A percentile compares a stretch with the other conserved stretches of the same genome.
These are phyloP conservation scores for Cardiocondyla obscurior DNA, from an alignment of 1,140 invertebrate species.

Conservation along the genomic window DNA sequence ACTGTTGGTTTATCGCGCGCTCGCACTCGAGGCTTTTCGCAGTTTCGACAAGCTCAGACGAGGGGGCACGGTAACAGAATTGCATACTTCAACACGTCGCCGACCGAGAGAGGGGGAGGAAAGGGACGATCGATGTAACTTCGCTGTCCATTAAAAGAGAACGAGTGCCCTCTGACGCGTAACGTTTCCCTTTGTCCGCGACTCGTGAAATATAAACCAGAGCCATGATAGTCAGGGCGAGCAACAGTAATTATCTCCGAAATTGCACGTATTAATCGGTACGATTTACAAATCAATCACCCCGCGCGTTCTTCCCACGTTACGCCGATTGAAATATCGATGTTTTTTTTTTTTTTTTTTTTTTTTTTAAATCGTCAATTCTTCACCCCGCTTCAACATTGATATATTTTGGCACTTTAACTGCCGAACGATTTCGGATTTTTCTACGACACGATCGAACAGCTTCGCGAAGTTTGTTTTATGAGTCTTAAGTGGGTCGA, in stretches of 20 bases:
- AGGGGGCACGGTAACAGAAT: background rate
- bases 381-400: background rate
- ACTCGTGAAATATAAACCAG: background rate
- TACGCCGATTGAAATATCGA: background rate
- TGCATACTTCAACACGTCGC: background rate
- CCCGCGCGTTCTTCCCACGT: background rate
- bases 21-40: slow-evolving; percentile 25
- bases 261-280: background rate
- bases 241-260: background rate
- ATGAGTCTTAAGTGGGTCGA: slow-evolving; percentile 52
- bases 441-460: slow-evolving; percentile 46
- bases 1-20: slow-evolving; percentile 35
- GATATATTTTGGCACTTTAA: slow-evolving; percentile 39
- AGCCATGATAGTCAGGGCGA: background rate
- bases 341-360: too few species aligned
- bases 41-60: slow-evolving; percentile 9
- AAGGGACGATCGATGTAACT: background rate
- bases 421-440: slow-evolving; percentile 12
- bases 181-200: background rate
- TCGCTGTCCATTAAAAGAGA: background rate
- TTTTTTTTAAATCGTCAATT: background rate
- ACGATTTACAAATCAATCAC: background rate
- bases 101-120: too few species aligned
- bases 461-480: slow-evolving; percentile 50
- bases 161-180: background rate